Evolutionary conservation across 2,113 vertebrate species (phyloP), one percentile per base, ranked within the genome.

Genomic region (Glareola pratincola): DNA sequence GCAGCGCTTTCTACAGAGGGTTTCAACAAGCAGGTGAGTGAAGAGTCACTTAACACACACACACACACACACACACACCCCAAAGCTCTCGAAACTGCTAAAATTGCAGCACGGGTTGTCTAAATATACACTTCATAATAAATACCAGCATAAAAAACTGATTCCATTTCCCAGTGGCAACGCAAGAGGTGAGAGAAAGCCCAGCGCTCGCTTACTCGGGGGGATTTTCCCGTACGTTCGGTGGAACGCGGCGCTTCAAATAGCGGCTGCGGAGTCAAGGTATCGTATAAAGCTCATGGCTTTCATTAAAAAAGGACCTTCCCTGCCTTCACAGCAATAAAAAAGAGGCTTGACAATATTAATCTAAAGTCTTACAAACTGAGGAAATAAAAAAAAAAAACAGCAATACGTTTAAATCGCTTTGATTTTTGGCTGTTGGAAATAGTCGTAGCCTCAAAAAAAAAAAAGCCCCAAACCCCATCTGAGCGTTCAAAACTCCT

Each of bases 231-330:
- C 69, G 17, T 51, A 57, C 75, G n/a, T 92, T 84, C 73, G 50
- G 36, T 41, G 80, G 83, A 91, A 91, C 67, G 68, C 4, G 2
- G 60, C 41, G 64, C 84, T 95, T 85, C 57, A 92, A 48, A 79
- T 8, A 57, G 66, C 81, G 60, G 81, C 66, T 95, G 91, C 6
- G 8, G 62, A 92, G 66, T 30, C 32, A 21, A 50, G 53, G 60
- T 68, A 91, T 73, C 89, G 91, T 63, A 51, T 12, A 63, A 39
- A 91, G 87, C 89, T 91, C 24, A 4, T 50, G 43, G 92, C 84
- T 95, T 96, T 95, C 80, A 91, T 96, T 95, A 94, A 90, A 89
- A 80, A 95, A 87, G 76, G 91, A 75, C 84, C 87, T 95, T 34
- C 74, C 69, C 14, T 87, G 88, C 48, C 77, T 91, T 89, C 62